Base-by-base conservation (phyloP, 2,888 invertebrate species). In the Anoplius nigerrimus region DNA sequence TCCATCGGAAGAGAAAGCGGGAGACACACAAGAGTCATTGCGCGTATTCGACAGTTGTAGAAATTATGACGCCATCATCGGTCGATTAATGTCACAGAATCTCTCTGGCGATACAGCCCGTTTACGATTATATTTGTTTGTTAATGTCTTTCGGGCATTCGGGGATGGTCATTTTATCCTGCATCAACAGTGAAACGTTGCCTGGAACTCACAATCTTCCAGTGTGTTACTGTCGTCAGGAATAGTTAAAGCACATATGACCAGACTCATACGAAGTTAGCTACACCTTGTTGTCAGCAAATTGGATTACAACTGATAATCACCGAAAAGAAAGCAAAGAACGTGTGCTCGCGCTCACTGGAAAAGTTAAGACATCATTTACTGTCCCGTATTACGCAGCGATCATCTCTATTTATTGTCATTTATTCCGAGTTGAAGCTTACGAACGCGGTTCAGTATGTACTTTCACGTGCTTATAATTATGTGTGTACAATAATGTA, bases 41-140 rank as follows among this genome's bases (percentile, higher is more conserved):
- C n/a, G n/a, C n/a, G n/a, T n/a, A n/a, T n/a, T n/a, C n/a, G n/a
- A n/a, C n/a, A n/a, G n/a, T n/a, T n/a, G n/a, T n/a, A n/a, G n/a
- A n/a, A n/a, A n/a, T n/a, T n/a, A n/a, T n/a, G n/a, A n/a, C n/a
- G n/a, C n/a, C n/a, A n/a, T n/a, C n/a, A n/a, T n/a, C n/a, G n/a
- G n/a, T n/a, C n/a, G n/a, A 59, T 60, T 48, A 42, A 48, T 16
- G 22, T 34, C 34, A 71, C 21, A 13, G 43, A 62, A 57, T 61
- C 27, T 16, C 24, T 16, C 27, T 18, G 57, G 46, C 43, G 46
- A 60, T 43, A 34, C 34, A 43, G 42, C 57, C 48, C 18, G 43
- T 71, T 71, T 71, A 68, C 54, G 64, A 64, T 43, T 60, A 42
- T 68, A n/a, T 64, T 68, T 64, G 67, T 67, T 21, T 46, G 42